Conservation (phyloP, 2,113 vertebrate genomes). For the Sialia sialis region DNA sequence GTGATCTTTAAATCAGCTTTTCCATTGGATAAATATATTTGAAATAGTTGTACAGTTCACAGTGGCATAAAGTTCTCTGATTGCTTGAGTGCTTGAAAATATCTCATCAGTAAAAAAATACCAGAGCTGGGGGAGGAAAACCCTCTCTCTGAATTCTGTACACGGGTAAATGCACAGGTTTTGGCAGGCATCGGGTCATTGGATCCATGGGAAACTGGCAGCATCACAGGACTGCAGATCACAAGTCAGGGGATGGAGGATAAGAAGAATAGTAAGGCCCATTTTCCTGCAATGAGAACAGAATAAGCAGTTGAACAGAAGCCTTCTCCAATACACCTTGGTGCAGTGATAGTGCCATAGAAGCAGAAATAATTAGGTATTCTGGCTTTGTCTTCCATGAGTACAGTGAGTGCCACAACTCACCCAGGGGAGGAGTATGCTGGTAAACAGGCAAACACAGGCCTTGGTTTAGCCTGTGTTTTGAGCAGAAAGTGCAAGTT, state of each 20-base stretch:
- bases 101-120: slow-evolving; percentile 81
- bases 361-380: not conserved
- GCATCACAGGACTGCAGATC: slow-evolving; percentile 49
- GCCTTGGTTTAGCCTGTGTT: not conserved
- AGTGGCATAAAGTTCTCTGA: slow-evolving; percentile 70
- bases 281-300: slow-evolving; percentile 71
- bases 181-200: slow-evolving; percentile 51
- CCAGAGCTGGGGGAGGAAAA: slow-evolving; percentile 76
- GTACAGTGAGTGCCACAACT: not conserved
- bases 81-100: slow-evolving; percentile 75
- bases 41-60: slow-evolving; percentile 70
- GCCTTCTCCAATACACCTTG: not conserved
- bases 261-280: slow-evolving; percentile 76
- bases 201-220: slow-evolving; percentile 55
- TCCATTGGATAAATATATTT: slow-evolving; percentile 74
- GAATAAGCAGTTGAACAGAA: not conserved
- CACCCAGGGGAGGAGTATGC: not conserved
- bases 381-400: not conserved
- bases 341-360: not conserved
- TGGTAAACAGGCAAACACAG: not conserved
- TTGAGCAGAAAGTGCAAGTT: not conserved
- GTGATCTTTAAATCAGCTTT: slow-evolving; percentile 54
- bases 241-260: slow-evolving; percentile 77
- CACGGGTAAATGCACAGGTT: slow-evolving; percentile 64
- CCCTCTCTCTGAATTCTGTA: slow-evolving; percentile 75